A percentile compares a stretch with the other conserved stretches of the same genome.
phyloP scores from a whole-genome alignment of 2,888 invertebrate genomes.

The Didymodactylos carnosus region DNA sequence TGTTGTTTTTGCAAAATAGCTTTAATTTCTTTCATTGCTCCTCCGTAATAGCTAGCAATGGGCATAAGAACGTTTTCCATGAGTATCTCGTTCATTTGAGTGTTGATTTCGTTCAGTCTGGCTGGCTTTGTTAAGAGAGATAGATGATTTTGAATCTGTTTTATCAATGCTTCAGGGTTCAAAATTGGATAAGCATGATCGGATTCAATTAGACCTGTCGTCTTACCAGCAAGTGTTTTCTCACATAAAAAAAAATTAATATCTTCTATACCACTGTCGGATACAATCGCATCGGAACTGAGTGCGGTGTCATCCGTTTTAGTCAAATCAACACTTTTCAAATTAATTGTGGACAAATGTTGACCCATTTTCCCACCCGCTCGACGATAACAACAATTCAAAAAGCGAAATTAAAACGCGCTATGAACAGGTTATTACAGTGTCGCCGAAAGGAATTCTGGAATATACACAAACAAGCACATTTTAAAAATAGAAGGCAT shows the following conservation, averaged over 20 bases:
- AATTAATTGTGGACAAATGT: background rate
- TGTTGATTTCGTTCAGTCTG: background rate
- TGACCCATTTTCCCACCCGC: background rate
- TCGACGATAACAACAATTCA: too few species aligned
- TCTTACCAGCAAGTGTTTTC: background rate
- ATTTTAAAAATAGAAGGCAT: too few species aligned
- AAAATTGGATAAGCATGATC: too few species aligned
- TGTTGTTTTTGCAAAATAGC: background rate
- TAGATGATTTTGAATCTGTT: background rate
- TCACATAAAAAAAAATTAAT: background rate
- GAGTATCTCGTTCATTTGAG: background rate
- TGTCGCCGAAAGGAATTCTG: too few species aligned
- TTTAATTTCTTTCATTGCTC: background rate
- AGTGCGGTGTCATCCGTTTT: background rate
- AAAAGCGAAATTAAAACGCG: too few species aligned
- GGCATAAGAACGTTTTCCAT: background rate
- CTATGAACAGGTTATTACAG: too few species aligned
- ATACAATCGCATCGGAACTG: background rate
- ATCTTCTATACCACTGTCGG: background rate
- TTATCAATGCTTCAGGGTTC: background rate
- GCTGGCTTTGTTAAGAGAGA: background rate
- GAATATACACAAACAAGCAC: too few species aligned
- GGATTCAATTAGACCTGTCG: too few species aligned
- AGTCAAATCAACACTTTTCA: background rate
- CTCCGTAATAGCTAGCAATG: background rate